phyloP scores from a whole-genome alignment of 2,888 invertebrate species.

The Napeogenes sylphis region DNA sequence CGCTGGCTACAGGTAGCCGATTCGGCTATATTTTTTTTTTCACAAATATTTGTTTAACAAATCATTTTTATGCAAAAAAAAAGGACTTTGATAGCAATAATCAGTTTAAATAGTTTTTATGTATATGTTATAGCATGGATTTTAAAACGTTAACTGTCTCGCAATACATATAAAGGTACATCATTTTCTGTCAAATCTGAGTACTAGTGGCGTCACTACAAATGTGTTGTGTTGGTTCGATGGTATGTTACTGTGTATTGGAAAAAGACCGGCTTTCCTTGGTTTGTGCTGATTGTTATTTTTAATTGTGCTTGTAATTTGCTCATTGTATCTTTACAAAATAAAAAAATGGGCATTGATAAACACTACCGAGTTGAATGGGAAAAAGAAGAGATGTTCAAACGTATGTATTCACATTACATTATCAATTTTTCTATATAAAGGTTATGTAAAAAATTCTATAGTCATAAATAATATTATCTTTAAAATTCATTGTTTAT shows the following conservation, averaged over 20 bases:
- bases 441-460: not conserved
- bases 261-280: not conserved
- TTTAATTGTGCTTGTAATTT: not conserved
- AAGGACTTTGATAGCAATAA: not conserved
- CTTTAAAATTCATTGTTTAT: not conserved
- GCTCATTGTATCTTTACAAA: not conserved
- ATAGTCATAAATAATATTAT: not conserved
- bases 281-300: not conserved
- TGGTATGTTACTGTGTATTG: not conserved
- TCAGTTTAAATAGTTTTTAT: not conserved
- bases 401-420: not conserved
- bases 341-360: not conserved
- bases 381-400: slow-evolving; percentile 1
- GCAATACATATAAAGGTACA: not conserved
- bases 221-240: not conserved
- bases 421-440: slow-evolving; percentile 1
- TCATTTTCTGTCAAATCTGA: not conserved
- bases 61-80: not conserved
- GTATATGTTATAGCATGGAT: not conserved
- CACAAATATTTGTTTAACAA: not conserved
- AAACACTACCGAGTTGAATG: slow-evolving; percentile 1
- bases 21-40: not conserved
- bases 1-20: not conserved
- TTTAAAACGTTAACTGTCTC: not conserved
- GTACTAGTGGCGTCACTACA: not conserved